A percentile compares a stretch with the other conserved stretches of the same genome.
Evolutionary conservation across 2,797 vertebrate species (phyloP).

Genomic region (Coranthus polyacanthus): DNA sequence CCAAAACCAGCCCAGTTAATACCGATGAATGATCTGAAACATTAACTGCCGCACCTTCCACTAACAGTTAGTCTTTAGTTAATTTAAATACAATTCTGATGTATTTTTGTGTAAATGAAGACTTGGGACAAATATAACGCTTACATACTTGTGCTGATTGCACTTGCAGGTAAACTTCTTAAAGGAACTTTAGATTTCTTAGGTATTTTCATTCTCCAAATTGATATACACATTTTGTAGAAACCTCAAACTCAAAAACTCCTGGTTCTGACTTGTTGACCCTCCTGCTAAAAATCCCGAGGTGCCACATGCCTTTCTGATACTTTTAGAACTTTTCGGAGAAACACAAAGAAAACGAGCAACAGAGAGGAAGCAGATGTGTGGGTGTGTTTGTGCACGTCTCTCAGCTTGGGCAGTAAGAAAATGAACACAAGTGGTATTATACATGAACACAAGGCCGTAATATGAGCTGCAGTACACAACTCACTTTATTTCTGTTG

Average conservation of each 20-base stretch:
- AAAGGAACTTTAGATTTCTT: not conserved
- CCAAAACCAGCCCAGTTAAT: too few relatives aligned
- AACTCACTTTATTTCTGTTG: slow-evolving; percentile 45
- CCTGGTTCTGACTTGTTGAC: not conserved
- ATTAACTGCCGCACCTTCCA: too few relatives aligned
- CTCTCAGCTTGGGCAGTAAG: slow-evolving; percentile 25
- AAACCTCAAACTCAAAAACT: not conserved
- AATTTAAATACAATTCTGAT: too few relatives aligned
- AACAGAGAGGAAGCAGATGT: slow-evolving; percentile 4
- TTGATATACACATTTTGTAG: not conserved
- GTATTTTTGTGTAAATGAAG: too few relatives aligned
- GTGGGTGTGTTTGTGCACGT: slow-evolving; percentile 42
- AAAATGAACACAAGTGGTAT: slow-evolving; percentile 31
- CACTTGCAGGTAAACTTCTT: not conserved
- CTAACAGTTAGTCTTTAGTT: too few relatives aligned
- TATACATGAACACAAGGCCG: slow-evolving; percentile 45
- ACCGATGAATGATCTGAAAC: too few relatives aligned
- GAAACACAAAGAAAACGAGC: not conserved
- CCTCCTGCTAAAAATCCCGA: slow-evolving; percentile 6
- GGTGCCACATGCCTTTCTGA: slow-evolving; percentile 23
- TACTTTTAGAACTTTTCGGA: slow-evolving; percentile 31
- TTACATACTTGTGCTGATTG: too few relatives aligned
- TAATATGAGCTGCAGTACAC: slow-evolving; percentile 24
- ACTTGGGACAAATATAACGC: too few relatives aligned
- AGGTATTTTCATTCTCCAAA: too few relatives aligned